Evolutionary conservation across 2,797 vertebrate genomes (phyloP).

Genomic region (Cryptoprocta ferox): DNA sequence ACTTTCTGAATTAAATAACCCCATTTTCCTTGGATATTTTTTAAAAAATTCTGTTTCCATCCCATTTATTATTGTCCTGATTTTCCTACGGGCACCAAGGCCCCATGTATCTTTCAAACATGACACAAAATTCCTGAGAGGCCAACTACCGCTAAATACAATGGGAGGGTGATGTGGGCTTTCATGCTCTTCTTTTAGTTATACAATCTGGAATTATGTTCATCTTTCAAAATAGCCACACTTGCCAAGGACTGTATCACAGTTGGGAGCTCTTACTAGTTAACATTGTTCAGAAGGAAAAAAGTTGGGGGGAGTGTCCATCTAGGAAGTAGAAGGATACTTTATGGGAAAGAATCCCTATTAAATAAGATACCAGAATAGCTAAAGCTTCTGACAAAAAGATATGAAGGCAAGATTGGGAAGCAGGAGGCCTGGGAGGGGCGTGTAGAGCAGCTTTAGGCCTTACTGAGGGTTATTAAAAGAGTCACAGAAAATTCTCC

Average conservation of each 20-base stretch:
- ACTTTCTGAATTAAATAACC: slow-evolving; percentile 29
- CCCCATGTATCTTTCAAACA: slow-evolving; percentile 34
- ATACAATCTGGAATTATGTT: not conserved
- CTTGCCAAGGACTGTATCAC: not conserved
- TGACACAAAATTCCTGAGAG: not conserved
- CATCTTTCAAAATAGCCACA: slow-evolving; percentile 38
- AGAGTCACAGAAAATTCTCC: not conserved
- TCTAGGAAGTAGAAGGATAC: not conserved
- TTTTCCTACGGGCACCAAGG: not conserved
- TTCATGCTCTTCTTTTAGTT: not conserved
- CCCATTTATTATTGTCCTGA: slow-evolving; percentile 22
- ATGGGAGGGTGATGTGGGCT: not conserved
- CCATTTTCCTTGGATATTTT: slow-evolving; percentile 20
- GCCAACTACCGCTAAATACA: not conserved
- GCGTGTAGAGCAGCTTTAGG: not conserved
- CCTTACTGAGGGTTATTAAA: not conserved
- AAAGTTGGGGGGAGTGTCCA: not conserved
- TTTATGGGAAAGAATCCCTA: not conserved
- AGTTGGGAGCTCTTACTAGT: not conserved
- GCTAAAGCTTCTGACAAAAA: not conserved
- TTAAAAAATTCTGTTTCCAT: not conserved
- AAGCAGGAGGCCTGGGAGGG: not conserved
- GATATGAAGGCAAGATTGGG: not conserved
- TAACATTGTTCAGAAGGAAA: slow-evolving; percentile 16
- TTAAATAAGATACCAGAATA: not conserved